phyloP scores from a whole-genome alignment of 2,888 invertebrate genomes.

The Aleiodes leptofemur region DNA sequence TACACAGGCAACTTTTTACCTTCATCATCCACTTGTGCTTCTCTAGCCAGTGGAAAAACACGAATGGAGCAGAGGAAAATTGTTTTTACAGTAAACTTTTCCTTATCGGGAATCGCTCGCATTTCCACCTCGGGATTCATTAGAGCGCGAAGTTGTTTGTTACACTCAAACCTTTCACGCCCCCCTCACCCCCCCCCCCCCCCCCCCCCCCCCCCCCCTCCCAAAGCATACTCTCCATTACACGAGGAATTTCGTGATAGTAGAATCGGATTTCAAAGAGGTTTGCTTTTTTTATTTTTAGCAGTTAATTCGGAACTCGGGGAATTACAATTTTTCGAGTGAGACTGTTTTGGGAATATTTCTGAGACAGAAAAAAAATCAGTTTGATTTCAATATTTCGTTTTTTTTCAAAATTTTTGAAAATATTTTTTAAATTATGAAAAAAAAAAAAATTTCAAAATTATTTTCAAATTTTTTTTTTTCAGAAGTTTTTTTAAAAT shows the following conservation, averaged over 20 bases:
- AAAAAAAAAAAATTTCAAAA: no score
- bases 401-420: no score
- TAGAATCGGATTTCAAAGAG: not conserved
- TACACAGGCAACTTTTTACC: conserved; percentile 14
- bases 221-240: not conserved
- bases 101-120: conserved; percentile 49
- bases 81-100: conserved; percentile 63
- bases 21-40: conserved; percentile 20
- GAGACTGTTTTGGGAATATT: no score
- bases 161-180: conserved; percentile 20
- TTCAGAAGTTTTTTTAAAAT: no score
- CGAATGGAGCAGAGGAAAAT: conserved; percentile 52
- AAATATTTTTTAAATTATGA: no score
- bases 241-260: conserved; percentile 14
- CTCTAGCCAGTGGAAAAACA: conserved; percentile 42
- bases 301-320: not conserved
- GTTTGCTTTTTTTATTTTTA: not conserved
- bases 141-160: conserved; percentile 49
- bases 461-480: no score
- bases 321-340: no score
- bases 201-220: not conserved
- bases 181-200: not conserved
- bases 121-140: conserved; percentile 49
- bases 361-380: no score
- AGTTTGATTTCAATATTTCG: no score